Conservation (phyloP, 2,797 vertebrate genomes). For the Argyrosomus regius region DNA sequence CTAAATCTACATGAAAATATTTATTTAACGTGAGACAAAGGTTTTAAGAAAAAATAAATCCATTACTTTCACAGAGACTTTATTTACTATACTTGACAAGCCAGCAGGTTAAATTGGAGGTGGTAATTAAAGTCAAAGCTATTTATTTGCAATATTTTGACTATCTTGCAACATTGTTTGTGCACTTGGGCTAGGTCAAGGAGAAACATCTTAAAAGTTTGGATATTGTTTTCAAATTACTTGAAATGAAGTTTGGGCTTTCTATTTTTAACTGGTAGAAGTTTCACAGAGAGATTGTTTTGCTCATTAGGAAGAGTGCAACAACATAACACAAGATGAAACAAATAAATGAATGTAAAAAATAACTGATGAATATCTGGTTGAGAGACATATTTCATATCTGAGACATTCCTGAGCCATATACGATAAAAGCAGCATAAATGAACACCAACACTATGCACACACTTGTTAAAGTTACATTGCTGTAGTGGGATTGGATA, state of each 20-base stretch:
- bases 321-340: constrained; percentile 1
- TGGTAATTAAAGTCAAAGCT: not conserved
- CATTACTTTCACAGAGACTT: not conserved
- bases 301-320: not conserved
- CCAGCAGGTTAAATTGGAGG: not conserved
- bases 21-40: not conserved
- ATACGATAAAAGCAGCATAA: not conserved
- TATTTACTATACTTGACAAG: not conserved
- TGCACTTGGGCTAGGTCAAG: not conserved
- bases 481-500: not conserved
- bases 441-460: not conserved
- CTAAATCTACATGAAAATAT: not conserved
- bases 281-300: not conserved
- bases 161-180: not conserved
- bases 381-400: not conserved
- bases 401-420: not conserved
- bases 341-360: not conserved
- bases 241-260: not conserved
- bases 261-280: not conserved
- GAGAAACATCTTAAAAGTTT: not conserved
- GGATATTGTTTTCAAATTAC: not conserved
- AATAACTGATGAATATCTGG: not conserved
- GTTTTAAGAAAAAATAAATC: not conserved
- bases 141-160: not conserved
- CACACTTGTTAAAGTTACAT: not conserved